Evolutionary conservation across 2,797 vertebrate genomes (phyloP).

Genomic region (Philypnodon macrostomus): DNA sequence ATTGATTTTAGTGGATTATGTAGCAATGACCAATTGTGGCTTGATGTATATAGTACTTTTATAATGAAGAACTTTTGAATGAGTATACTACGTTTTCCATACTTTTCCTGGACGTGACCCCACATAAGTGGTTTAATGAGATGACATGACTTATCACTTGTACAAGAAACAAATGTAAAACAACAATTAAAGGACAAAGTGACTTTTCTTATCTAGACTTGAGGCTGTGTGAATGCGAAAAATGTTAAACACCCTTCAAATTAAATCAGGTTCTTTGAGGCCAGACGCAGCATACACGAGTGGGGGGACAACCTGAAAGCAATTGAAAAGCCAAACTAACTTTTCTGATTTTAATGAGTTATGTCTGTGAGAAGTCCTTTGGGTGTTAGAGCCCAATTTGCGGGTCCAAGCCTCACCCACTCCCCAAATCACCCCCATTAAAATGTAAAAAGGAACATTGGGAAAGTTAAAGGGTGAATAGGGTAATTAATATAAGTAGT

Average conservation of each 20-base stretch:
- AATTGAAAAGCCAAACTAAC: conserved; percentile 51
- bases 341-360: conserved; percentile 69
- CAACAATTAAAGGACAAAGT: conserved; percentile 54
- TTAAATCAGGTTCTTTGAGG: conserved; percentile 57
- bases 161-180: conserved; percentile 19
- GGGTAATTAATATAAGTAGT: conserved; percentile 52
- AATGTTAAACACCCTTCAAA: conserved; percentile 65
- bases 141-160: conserved; percentile 6
- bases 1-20: too few species aligned
- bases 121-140: background rate
- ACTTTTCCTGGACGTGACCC: too few species aligned
- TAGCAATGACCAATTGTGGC: too few species aligned
- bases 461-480: conserved; percentile 41
- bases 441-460: conserved; percentile 44
- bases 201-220: conserved; percentile 56
- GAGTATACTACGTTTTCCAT: too few species aligned
- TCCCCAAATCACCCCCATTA: conserved; percentile 44
- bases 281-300: conserved; percentile 22
- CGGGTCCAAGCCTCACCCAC: conserved; percentile 25
- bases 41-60: too few species aligned
- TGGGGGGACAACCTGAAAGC: conserved; percentile 45
- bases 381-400: conserved; percentile 37
- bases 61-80: too few species aligned
- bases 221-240: conserved; percentile 52
- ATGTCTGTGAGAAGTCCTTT: conserved; percentile 56